Conservation (phyloP, 2,113 vertebrate genomes). For the Naja naja region DNA sequence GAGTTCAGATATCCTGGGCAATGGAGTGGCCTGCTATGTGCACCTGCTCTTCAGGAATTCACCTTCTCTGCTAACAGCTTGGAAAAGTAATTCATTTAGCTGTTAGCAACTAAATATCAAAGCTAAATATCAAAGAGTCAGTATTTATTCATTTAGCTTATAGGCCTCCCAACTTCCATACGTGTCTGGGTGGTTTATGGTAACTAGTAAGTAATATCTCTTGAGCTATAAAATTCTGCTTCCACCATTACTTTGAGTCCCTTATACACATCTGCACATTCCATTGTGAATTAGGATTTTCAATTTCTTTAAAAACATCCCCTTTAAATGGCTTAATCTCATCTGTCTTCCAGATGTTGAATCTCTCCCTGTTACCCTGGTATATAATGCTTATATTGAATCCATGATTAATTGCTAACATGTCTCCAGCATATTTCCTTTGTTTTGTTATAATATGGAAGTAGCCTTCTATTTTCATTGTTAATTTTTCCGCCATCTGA, state of each 20-base stretch:
- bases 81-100: neutral
- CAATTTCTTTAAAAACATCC: slow-evolving; percentile 7
- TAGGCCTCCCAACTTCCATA: neutral
- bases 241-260: slow-evolving; percentile 28
- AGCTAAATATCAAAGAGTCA: neutral
- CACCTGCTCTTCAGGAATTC: neutral
- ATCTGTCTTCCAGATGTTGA: slow-evolving; percentile 41
- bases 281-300: slow-evolving; percentile 23
- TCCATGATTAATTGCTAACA: slow-evolving; percentile 16
- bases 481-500: neutral
- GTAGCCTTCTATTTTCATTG: neutral
- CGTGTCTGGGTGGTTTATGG: neutral
- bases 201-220: neutral
- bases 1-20: neutral
- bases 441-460: neutral
- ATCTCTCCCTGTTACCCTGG: neutral
- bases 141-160: neutral
- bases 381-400: neutral
- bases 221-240: neutral
- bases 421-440: neutral
- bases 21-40: neutral
- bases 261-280: slow-evolving; percentile 30
- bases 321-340: slow-evolving; percentile 20
- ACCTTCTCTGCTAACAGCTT: slow-evolving; percentile 23
- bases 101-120: neutral